Evolutionary conservation across 1,140 invertebrate species (phyloP).

Genomic region (Drosophila bifasciata): DNA sequence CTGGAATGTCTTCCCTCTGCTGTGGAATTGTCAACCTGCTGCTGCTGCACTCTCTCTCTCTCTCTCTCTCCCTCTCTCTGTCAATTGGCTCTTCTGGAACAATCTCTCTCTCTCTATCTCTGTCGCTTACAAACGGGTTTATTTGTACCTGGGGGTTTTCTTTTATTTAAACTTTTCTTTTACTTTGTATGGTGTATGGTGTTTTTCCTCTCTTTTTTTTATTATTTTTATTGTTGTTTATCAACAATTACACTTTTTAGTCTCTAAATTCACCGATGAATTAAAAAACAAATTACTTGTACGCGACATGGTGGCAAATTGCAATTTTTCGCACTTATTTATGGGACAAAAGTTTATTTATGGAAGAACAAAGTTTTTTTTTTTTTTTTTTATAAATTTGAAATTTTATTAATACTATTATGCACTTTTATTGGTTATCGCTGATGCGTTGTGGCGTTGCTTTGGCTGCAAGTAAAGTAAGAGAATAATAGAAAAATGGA

Average conservation of each 20-base stretch:
- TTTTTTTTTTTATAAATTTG: background rate
- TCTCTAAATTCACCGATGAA: slow-evolving; percentile 72
- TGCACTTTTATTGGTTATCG: slow-evolving; percentile 32
- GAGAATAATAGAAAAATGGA: slow-evolving; percentile 28
- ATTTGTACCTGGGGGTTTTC: background rate
- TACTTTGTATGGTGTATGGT: slow-evolving; percentile 9
- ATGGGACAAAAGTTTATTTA: background rate
- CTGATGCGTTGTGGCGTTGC: slow-evolving; percentile 29
- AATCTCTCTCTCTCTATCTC: slow-evolving; percentile 8
- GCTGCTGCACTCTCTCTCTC: slow-evolving; percentile 22
- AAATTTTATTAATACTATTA: slow-evolving; percentile 8
- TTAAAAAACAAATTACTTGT: slow-evolving; percentile 72
- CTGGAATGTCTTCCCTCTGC: slow-evolving; percentile 10
- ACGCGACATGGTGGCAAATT: slow-evolving; percentile 68
- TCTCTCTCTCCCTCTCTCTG: background rate
- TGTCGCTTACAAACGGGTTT: slow-evolving; percentile 14
- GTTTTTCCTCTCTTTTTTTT: too few relatives aligned
- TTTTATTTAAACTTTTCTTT: slow-evolving; percentile 6
- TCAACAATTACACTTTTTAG: slow-evolving; percentile 81
- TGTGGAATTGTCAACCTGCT: slow-evolving; percentile 24
- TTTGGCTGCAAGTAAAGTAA: slow-evolving; percentile 60
- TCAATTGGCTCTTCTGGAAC: slow-evolving; percentile 30
- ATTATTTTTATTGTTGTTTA: background rate
- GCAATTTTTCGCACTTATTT: slow-evolving; percentile 18
- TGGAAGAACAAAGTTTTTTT: slow-evolving; percentile 5